Evolutionary conservation across 1,140 invertebrate species (phyloP).

Genomic region (Bombus confusus): DNA sequence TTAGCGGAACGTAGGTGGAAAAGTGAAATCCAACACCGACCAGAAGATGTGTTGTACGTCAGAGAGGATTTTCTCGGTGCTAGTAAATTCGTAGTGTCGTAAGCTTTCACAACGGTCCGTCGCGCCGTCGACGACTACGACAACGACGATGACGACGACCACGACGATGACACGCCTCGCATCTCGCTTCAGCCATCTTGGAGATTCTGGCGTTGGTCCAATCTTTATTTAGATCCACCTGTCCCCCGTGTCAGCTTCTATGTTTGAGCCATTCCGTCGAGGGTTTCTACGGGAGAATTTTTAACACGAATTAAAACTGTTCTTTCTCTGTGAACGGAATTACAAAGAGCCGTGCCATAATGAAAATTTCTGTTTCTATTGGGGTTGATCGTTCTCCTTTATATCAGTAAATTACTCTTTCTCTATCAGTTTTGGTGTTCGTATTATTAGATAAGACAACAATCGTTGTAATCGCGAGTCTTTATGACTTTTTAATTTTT

Average conservation of each 20-base stretch:
- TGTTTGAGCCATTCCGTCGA: constrained; percentile 62
- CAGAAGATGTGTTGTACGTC: constrained; percentile 35
- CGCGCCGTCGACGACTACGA: constrained; percentile 44
- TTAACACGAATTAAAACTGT: constrained; percentile 67
- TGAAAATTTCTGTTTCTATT: not conserved
- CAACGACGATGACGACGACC: constrained; percentile 44
- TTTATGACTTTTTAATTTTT: not conserved
- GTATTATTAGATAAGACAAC: too few relatives aligned
- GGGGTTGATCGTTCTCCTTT: too few relatives aligned
- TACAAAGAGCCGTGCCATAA: constrained; percentile 10
- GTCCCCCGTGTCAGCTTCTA: constrained; percentile 78
- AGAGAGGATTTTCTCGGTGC: constrained; percentile 48
- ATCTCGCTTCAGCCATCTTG: constrained; percentile 76
- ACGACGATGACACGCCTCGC: constrained; percentile 61
- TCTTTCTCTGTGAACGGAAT: constrained; percentile 46
- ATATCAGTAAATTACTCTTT: not conserved
- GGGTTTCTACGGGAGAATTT: constrained; percentile 66
- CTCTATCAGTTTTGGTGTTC: not conserved
- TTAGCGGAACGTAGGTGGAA: constrained; percentile 61
- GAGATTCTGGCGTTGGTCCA: constrained; percentile 79
- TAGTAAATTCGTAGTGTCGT: constrained; percentile 67
- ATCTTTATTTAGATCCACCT: constrained; percentile 83
- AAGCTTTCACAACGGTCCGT: constrained; percentile 57
- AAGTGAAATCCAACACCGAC: constrained; percentile 66
- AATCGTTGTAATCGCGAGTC: not conserved